Evolutionary conservation across 1,140 invertebrate species (phyloP).

Genomic region (Sycophila sp.): DNA sequence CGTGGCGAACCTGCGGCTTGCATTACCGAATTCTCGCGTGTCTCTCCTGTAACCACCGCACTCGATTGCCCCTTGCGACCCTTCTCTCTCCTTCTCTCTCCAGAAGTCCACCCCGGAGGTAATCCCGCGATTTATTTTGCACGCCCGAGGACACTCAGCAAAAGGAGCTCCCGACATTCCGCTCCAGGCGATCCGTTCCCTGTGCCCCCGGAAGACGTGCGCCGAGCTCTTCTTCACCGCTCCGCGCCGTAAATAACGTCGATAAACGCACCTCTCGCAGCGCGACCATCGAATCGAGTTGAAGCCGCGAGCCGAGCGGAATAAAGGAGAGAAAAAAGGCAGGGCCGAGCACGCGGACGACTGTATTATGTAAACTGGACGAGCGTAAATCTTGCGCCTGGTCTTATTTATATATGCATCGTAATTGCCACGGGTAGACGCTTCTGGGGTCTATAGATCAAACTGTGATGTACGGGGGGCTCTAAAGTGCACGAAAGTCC

Average conservation of each 20-base stretch:
- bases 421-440: conserved; percentile 15
- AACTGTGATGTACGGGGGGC: background rate
- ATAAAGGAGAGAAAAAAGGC: background rate
- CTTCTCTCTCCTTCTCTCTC: conserved; percentile 3
- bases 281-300: conserved; percentile 29
- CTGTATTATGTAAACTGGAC: background rate
- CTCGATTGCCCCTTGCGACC: background rate
- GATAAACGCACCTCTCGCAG: conserved; percentile 34
- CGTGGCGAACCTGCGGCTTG: too few species aligned
- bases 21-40: too few species aligned
- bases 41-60: conserved; percentile 16
- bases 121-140: conserved; percentile 40
- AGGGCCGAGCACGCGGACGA: background rate
- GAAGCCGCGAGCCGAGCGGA: background rate
- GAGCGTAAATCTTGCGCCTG: conserved; percentile 23
- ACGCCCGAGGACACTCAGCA: conserved; percentile 25
- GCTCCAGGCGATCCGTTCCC: background rate
- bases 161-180: background rate
- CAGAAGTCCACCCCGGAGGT: conserved; percentile 14
- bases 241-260: conserved; percentile 34
- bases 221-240: background rate
- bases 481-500: background rate
- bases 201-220: background rate
- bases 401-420: conserved; percentile 13
- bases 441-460: background rate